phyloP scores from a whole-genome alignment of 2,113 vertebrate species.

The Neofelis nebulosa region DNA sequence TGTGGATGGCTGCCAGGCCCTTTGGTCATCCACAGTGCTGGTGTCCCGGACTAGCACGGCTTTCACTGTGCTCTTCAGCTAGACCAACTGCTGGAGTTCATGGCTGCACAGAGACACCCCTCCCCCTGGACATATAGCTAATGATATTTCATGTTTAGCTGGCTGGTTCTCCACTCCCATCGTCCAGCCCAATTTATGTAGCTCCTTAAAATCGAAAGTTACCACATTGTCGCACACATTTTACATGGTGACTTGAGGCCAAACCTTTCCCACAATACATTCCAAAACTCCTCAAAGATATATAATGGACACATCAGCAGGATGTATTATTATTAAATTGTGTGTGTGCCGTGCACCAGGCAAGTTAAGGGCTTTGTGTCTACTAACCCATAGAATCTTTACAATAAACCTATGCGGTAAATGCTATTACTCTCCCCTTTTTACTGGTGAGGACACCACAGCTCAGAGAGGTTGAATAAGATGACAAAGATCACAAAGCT shows the following conservation, averaged over 20 bases:
- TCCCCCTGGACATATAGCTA: background rate
- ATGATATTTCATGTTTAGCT: background rate
- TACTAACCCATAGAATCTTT: background rate
- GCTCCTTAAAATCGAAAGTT: background rate
- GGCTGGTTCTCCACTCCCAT: background rate
- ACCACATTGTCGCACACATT: background rate
- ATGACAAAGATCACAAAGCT: background rate
- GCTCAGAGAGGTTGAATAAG: background rate
- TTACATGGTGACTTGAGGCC: background rate
- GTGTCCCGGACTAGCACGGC: accelerated
- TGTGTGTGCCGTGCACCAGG: background rate
- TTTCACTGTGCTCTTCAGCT: background rate
- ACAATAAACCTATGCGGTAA: background rate
- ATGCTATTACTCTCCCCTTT: background rate
- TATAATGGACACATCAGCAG: background rate
- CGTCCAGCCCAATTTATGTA: background rate
- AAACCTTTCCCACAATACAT: background rate
- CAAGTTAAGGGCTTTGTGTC: background rate
- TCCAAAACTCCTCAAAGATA: background rate
- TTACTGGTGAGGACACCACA: background rate
- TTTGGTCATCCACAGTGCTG: background rate
- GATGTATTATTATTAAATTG: background rate
- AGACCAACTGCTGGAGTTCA: background rate
- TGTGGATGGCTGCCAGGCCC: too few relatives aligned
- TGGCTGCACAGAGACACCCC: background rate